These are phyloP conservation scores for Aphrophora alni DNA, from an alignment of 2,888 invertebrate species.

Conservation along the genomic window DNA sequence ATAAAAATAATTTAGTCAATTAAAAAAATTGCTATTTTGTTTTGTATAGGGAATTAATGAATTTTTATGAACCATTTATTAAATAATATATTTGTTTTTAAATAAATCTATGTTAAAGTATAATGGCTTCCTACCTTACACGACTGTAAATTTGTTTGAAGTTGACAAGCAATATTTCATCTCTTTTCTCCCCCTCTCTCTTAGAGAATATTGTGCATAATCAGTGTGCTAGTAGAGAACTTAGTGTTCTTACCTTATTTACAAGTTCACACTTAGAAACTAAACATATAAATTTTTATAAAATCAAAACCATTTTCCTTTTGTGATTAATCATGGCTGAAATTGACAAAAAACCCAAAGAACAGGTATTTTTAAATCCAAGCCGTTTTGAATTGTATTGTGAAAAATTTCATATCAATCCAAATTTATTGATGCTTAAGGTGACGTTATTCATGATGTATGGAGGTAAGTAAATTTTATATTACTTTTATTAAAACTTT, in stretches of 20 bases:
- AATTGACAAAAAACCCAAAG: background rate
- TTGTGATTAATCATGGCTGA: background rate
- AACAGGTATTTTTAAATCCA: constrained; percentile 23
- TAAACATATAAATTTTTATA: too few relatives aligned
- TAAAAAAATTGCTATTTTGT: too few relatives aligned
- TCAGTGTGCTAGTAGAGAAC: background rate
- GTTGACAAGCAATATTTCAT: background rate
- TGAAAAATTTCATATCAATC: constrained; percentile 69
- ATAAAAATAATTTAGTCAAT: too few relatives aligned
- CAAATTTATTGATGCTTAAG: constrained; percentile 80
- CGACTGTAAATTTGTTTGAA: background rate
- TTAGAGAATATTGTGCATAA: background rate
- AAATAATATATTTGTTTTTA: too few relatives aligned
- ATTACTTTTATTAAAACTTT: too few relatives aligned
- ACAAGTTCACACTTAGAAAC: background rate
- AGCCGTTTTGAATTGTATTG: constrained; percentile 53
- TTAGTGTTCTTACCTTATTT: background rate
- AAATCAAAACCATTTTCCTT: background rate
- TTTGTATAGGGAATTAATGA: too few relatives aligned
- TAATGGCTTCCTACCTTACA: too few relatives aligned
- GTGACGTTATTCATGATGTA: constrained; percentile 83
- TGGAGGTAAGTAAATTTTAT: constrained; percentile 67
- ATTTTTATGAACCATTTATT: too few relatives aligned
- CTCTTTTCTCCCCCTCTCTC: background rate
- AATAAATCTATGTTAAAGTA: too few relatives aligned